Evolutionary conservation across 2,888 invertebrate species (phyloP), one percentile per base, ranked within the genome.

Genomic region (Plagiodera versicolora): DNA sequence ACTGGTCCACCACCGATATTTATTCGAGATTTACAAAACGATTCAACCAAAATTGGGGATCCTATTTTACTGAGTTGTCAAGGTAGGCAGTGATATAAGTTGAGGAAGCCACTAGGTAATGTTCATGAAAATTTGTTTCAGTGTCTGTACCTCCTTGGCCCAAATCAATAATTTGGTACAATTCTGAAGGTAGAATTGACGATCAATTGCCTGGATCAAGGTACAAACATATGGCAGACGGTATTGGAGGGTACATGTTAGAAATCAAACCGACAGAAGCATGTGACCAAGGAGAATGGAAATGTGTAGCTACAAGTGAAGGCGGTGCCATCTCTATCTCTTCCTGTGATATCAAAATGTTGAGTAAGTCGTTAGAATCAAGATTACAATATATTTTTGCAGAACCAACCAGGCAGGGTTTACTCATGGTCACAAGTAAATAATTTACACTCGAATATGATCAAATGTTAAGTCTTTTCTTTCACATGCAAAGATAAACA

Each of bases 81-180:
- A 83, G 87, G 89, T 88, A 82, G 60, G 52, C 39, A 39, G 14
- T 14, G 1, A 4, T 14, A 24, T 50, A 14, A 17, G 50, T 50
- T 9, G 9, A 28, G n/a, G n/a, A n/a, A n/a, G n/a, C n/a, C 24
- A 24, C 24, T n/a, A 14, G 6, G 18, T 20, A 14, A 3, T 39
- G 3, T 39, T 39, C 9, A 39, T 14, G 14, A 47, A 24, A 3
- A 54, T 45, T n/a, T 28, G 39, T 69, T 67, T 24, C 66, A 88
- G 88, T 93, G 65, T 87, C 88, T 71, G 91, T 92, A 61, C 93
- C 94, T 45, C 93, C 93, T 4, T 93, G 93, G 91, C 92, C 92
- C 0, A 87, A 89, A 68, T 86, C 85, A 56, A 89, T 95, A 10
- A 84, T 86, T 18, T 95, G 95, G 95, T 90, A 88, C 81, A 94